A percentile compares a stretch with the other conserved stretches of the same genome.
Evolutionary conservation across 2,797 vertebrate genomes (phyloP).

Genomic region (Fundulus diaphanus): DNA sequence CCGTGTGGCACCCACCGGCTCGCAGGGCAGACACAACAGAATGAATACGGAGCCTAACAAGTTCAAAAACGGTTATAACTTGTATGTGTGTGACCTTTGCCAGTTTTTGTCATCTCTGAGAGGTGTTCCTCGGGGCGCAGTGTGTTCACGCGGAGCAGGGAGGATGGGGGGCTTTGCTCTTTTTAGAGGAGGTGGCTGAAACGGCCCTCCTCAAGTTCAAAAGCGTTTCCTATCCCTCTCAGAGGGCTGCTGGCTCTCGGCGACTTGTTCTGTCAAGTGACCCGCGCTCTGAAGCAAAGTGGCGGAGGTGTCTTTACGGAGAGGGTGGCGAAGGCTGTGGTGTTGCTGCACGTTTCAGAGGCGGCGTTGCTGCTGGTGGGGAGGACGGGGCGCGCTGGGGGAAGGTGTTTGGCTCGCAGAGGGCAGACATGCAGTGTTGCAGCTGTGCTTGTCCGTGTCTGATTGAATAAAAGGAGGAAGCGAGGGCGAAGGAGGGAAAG

Average conservation of each 20-base stretch:
- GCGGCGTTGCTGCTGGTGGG: conserved; percentile 46
- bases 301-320: conserved; percentile 76
- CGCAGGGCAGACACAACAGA: neutral
- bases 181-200: conserved; percentile 61
- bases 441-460: conserved; percentile 74
- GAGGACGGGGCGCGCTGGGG: conserved; percentile 22
- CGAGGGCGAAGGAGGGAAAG: conserved; percentile 30
- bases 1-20: conserved; percentile 9
- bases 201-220: conserved; percentile 58
- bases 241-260: conserved; percentile 66
- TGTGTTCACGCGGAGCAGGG: conserved; percentile 15
- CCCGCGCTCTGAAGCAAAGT: conserved; percentile 80
- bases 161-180: conserved; percentile 38
- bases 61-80: conserved; percentile 23
- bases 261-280: conserved; percentile 80
- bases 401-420: conserved; percentile 37
- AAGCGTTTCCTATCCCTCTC: conserved; percentile 61
- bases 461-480: conserved; percentile 65
- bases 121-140: conserved; percentile 30
- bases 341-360: conserved; percentile 60
- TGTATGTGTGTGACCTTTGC: conserved; percentile 54
- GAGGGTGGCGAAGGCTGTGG: conserved; percentile 54
- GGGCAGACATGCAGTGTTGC: conserved; percentile 60
- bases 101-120: conserved; percentile 38
- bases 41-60: conserved; percentile 4